Base-by-base conservation (phyloP, 2,113 vertebrate species). In the Peromyscus maniculatus region DNA sequence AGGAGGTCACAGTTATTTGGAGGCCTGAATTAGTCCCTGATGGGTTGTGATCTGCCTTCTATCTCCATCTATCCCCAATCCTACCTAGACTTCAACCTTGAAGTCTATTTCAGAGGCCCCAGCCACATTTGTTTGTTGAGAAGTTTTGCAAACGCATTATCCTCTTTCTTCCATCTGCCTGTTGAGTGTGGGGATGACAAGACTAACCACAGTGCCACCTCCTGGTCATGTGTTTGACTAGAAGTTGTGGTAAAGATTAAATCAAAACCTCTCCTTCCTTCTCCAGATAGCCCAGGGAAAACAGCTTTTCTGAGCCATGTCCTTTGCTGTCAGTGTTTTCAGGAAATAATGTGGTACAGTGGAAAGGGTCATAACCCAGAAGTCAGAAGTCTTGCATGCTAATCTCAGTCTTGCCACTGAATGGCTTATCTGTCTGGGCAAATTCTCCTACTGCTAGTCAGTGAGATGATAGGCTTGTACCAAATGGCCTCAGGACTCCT, bases 381-480 rank as follows among this genome's bases (percentile, higher is more conserved):
- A 91, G 52, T 87, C 72, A 91, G 89, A 92, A 95, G 79, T 96
- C 74, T 64, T 94, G 69, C 62, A 69, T 95, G 43, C 82, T 96
- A 43, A 80, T 98, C 89, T 90, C 83, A 97, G 91, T 87, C 97
- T 74, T 96, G 93, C 64, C 91, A 96, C 89, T 89, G 93, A 91
- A 89, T 94, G 55, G 77, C 39, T 91, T 95, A 5, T 77, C 33
- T 92, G 64, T 78, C 91, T 57, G 72, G 96, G 91, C 80, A 97
- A 59, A 94, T 97, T 59, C 36, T 67, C 59, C 64, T 91, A 15
- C 11, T 17, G 74, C 80, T 67, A 72, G 26, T 97, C 52, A 93
- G 36, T 97, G 64, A 91, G 96, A 95, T 95, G 96, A 95, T 95
- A 86, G 91, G 75, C 77, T 93, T 97, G 86, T 39, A 86, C 72